Base-by-base conservation (phyloP, 2,797 vertebrate species). In the Argya squamiceps region DNA sequence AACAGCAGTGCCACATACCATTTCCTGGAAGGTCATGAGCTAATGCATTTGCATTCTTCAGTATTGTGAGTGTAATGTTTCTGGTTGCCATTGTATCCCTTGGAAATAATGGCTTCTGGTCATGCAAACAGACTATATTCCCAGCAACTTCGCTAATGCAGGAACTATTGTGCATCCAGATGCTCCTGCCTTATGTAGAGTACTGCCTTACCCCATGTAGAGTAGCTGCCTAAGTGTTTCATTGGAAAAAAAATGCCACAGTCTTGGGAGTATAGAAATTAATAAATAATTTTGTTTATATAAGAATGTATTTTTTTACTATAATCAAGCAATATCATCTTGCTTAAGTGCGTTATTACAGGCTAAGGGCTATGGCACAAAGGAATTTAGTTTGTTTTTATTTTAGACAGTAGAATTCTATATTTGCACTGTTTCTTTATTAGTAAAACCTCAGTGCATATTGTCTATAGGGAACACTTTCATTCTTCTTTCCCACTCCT, bases 101-200 rank as follows among this genome's bases (percentile, higher is more conserved):
- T 75, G 86, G 94, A 97, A 97, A 97, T 97, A 98, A 98, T 97
- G 97, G 95, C 92, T 50, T 94, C 92, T 79, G 93, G 96, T 97
- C 97, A 97, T 37, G 5, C 91, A 97, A 97, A 92, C 70, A 95
- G 95, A 88, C 94, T 83, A n/a, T 62, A 88, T 82, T 80, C 36
- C 24, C 84, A 96, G 97, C 94, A 96, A 86, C 95, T 97, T 97
- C 37, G 2, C 88, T 97, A 96, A 96, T 92, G 95, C 79, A 94
- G 87, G 73, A 96, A 73, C 91, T 56, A 95, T 97, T 97, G 95
- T 97, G 86, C 68, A 69, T 47, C 39, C 49, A 46, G 73, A 74
- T 30, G 5, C 79, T 96, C 76, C 88, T 80, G 88, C 69, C 92
- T 94, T 93, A 94, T 44, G 43, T 44, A 44, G 20, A 44, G 20